Evolutionary conservation across 2,113 vertebrate species (phyloP), one percentile per base, ranked within the genome.

Genomic region (Chionis minor): DNA sequence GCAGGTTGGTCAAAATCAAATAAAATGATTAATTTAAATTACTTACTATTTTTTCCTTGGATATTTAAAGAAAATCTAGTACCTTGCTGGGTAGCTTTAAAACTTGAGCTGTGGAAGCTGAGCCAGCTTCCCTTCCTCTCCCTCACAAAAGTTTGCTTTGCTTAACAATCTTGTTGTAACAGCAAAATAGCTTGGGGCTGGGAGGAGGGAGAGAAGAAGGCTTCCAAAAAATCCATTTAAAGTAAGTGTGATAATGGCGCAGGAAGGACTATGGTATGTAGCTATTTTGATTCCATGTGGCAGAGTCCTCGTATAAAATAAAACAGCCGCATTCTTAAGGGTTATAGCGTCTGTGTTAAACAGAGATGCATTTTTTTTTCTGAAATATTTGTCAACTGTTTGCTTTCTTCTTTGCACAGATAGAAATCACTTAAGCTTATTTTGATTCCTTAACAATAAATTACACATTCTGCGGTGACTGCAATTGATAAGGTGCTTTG

Each of bases 391-490:
- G 59, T 92, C 51, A 72, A 44, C 83, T 89, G 63, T 54, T 93
- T 96, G 67, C 73, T 94, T 96, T 72, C 42, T 81, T 67, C 80
- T 91, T 82, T 83, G 73, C 59, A 63, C 71, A 96, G 83, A 90
- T 55, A 95, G 33, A 91, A 86, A 96, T 94, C 78, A 66, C 69
- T 94, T 86, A 81, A 91, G 83, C 62, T 90, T 79, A 10, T 96
- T 96, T 95, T 84, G 92, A 86, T 90, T 85, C 73, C 92, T 95
- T 73, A 96, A 73, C 30, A 88, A 84, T 67, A 81, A 61, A 81
- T 92, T 59, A 79, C 84, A 75, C 45, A 77, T 94, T 92, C 92
- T 90, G 58, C 56, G 47, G 42, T 54, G 42, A 77, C 58, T 80
- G 40, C 74, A 44, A 2, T 56, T 70, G 74, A 83, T 88, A 78